phyloP scores from a whole-genome alignment of 2,113 vertebrate genomes.

The Rhinolophus sinicus region DNA sequence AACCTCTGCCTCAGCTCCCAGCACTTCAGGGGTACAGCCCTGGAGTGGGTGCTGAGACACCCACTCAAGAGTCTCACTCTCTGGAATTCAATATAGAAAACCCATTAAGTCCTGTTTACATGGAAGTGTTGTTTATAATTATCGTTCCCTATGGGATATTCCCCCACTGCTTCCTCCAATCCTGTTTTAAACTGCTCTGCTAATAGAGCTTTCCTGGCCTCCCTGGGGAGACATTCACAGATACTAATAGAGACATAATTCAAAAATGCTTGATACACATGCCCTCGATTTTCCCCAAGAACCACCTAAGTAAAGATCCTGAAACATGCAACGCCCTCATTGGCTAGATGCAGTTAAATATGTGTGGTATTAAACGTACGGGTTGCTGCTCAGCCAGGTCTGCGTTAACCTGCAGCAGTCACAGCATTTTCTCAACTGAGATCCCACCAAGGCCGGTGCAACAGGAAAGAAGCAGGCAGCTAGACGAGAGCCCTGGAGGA shows the following conservation, averaged over 20 bases:
- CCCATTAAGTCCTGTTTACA: slow-evolving; percentile 80
- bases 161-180: slow-evolving; percentile 76
- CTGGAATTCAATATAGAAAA: slow-evolving; percentile 79
- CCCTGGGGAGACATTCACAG: slow-evolving; percentile 73
- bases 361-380: not conserved
- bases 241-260: slow-evolving; percentile 79
- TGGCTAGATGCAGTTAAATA: slow-evolving; percentile 63
- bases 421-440: not conserved
- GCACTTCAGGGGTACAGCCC: not conserved
- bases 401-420: not conserved
- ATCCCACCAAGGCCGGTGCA: not conserved
- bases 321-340: not conserved
- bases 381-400: not conserved
- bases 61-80: slow-evolving; percentile 53
- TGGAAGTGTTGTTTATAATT: slow-evolving; percentile 77
- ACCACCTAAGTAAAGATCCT: slow-evolving; percentile 65
- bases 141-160: slow-evolving; percentile 72
- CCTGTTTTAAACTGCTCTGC: slow-evolving; percentile 72
- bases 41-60: slow-evolving; percentile 53
- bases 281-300: slow-evolving; percentile 72
- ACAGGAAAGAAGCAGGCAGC: not conserved
- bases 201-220: slow-evolving; percentile 75
- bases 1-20: not conserved
- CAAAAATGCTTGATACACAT: slow-evolving; percentile 81
- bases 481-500: not conserved